Percentiles rank a stretch among this genome's conserved stretches.
phyloP scores from a whole-genome alignment of 2,797 vertebrate genomes.

The Erethizon dorsatum region DNA sequence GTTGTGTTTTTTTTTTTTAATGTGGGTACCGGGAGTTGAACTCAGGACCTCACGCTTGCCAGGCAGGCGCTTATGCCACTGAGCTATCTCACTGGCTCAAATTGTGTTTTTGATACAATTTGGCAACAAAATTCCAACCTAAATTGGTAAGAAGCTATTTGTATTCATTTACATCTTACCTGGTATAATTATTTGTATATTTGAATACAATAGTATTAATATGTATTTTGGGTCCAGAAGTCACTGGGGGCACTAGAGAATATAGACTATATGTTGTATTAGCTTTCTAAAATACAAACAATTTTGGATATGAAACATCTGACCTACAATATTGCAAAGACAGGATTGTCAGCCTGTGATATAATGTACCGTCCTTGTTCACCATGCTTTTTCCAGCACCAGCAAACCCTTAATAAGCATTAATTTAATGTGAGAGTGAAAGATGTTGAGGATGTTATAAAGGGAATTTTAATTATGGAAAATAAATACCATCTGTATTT shows the following conservation, averaged over 20 bases:
- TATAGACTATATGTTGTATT: not conserved
- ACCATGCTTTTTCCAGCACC: not conserved
- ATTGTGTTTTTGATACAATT: not conserved
- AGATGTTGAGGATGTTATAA: not conserved
- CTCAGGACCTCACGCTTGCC: too few relatives aligned
- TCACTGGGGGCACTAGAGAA: not conserved
- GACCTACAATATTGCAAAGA: not conserved
- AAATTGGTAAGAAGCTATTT: constrained; percentile 23
- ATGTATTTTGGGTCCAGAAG: not conserved
- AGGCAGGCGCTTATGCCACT: too few relatives aligned
- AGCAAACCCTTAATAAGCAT: not conserved
- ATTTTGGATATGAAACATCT: constrained; percentile 22
- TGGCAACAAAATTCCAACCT: not conserved
- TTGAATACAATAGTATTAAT: not conserved
- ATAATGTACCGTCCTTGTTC: not conserved
- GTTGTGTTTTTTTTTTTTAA: too few relatives aligned
- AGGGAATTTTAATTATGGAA: not conserved
- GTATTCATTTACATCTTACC: not conserved
- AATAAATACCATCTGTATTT: not conserved
- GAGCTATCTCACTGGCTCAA: not conserved
- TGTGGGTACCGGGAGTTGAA: too few relatives aligned
- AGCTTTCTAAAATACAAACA: constrained; percentile 1
- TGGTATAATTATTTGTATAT: not conserved
- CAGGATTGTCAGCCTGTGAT: not conserved
- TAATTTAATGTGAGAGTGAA: not conserved